Base-by-base conservation (phyloP, 2,888 invertebrate genomes). In the Portevinia maculata region DNA sequence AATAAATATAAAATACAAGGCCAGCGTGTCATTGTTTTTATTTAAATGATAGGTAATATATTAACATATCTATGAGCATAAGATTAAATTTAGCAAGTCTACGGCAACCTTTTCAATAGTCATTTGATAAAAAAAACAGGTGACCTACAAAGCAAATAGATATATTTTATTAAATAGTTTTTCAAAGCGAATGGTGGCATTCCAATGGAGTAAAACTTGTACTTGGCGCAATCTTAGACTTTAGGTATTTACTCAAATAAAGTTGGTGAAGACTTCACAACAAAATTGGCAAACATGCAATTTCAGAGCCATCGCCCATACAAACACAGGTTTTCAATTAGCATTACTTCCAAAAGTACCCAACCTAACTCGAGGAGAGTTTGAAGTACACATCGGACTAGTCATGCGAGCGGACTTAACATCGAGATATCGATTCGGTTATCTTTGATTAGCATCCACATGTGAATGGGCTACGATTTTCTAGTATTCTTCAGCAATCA, bases 261-360 rank as follows among this genome's bases (percentile, higher is more conserved):
- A n/a, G 13, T 57, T n/a, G n/a, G n/a, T n/a, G n/a, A n/a, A n/a
- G n/a, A n/a, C n/a, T 69, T 37, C 67, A 67, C 67, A 34, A 15
- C 4, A n/a, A 32, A 32, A 37, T 39, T 48, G 6, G 24, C 11
- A 48, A 48, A 37, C 34, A 48, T 19, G 21, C 21, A 39, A 8
- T 8, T 15, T 17, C 11, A 4, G 9, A 28, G 0, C 15, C 4
- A n/a, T 6, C 59, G n/a, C 21, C 9, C 48, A 60, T 55, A 60
- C 17, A 32, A 8, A 48, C 62, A 44, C 28, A 75, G 64, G 62
- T 39, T 70, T 64, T 28, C 34, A 81, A 81, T 81, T 75, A 81
- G 24, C 79, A 34, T 15, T 13, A 52, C 64, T 73, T 79, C 69
- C 59, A 65, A 65, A 28, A 24, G 24, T 24, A 75, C 59, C 69